phyloP scores from a whole-genome alignment of 1,140 invertebrate species.

The Saccostrea cuccullata region DNA sequence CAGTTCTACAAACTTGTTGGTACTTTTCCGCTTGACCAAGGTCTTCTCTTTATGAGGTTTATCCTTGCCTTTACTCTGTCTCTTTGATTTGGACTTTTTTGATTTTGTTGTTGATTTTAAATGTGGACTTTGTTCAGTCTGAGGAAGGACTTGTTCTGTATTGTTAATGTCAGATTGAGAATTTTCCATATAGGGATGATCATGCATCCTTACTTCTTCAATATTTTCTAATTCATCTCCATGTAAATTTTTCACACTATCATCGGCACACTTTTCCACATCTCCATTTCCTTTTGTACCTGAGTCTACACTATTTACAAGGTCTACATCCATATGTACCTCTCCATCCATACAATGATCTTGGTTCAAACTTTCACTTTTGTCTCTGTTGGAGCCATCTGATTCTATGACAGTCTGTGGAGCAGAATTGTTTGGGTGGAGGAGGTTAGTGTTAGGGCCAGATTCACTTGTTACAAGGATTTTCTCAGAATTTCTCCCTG shows the following conservation, averaged over 20 bases:
- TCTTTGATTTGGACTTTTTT: constrained; percentile 9
- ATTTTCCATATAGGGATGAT: neutral
- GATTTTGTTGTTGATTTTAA: neutral
- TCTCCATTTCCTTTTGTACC: neutral
- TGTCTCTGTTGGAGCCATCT: neutral
- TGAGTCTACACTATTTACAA: neutral
- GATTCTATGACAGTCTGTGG: neutral
- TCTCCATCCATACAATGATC: neutral
- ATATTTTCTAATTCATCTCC: neutral
- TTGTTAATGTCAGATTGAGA: neutral
- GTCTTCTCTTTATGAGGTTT: neutral
- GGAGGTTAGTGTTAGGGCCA: neutral
- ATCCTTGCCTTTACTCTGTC: neutral
- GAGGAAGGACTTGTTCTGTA: neutral
- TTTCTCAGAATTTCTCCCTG: neutral
- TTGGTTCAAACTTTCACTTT: neutral
- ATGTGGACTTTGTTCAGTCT: neutral
- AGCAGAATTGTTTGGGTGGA: neutral
- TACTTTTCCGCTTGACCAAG: neutral
- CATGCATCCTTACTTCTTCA: neutral
- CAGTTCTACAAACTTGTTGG: constrained; percentile 19
- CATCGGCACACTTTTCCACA: neutral
- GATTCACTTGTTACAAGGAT: neutral
- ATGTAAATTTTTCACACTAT: neutral
- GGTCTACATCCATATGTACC: neutral